Base-by-base conservation (phyloP, 2,888 invertebrate genomes). In the Aphelenchoides bicaudatus region DNA sequence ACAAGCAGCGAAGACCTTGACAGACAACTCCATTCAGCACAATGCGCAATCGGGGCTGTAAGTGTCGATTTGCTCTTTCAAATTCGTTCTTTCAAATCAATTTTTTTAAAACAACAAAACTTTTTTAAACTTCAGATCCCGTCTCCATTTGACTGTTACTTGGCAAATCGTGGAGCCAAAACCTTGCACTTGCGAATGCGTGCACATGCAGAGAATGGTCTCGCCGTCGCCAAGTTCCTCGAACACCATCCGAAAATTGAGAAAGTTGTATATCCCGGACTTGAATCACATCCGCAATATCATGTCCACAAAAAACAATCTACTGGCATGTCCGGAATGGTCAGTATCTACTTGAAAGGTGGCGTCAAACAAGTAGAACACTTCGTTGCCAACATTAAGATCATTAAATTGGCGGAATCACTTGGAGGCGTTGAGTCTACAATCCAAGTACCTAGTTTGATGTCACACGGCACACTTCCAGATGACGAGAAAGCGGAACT, bases 391-490 rank as follows among this genome's bases (percentile, higher is more conserved):
- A 67, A 73, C n/a, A 81, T 92, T 29, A 87, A 90, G 73, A 21
- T 91, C 25, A 91, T 93, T 80, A 86, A 85, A 0, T 81, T 92
- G 52, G 94, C 94, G 3, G 94, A 93, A 80, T 93, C 92, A 78
- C 85, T 98, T 61, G 96, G 96, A 49, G 93, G 93, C 57, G 91
- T 88, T 75, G 93, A 96, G 80, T 91, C 91, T 79, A 85, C 96
- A 65, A 90, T 91, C 2, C 92, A 93, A 83, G 84, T 93, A 67
- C 94, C 94, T 31, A 62, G 73, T n/a, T 80, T 90, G 27, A 96
- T 96, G 96, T 94, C 94, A 0, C 96, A 96, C 79, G 89, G 91
- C 1, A 89, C 90, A 0, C 87, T 94, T 28, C 89, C 91, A 0
- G 85, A 83, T 55, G 86, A 86, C 43, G 86, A 88, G 65, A 83